These are phyloP conservation scores for Macaria notata DNA, from an alignment of 2,888 invertebrate species.

Conservation along the genomic window DNA sequence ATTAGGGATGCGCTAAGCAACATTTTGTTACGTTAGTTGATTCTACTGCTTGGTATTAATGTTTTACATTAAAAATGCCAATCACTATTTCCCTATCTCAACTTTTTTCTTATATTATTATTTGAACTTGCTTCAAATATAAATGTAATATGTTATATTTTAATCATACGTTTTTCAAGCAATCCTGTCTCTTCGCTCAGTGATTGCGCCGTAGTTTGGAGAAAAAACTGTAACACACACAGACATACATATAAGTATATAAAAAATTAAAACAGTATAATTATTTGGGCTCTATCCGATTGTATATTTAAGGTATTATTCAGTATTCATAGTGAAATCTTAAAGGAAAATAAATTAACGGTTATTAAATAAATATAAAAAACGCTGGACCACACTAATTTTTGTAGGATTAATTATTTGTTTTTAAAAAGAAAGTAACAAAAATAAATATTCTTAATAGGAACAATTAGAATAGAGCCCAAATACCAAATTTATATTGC, in stretches of 20 bases:
- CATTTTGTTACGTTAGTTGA: slow-evolving; percentile 11
- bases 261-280: slow-evolving; percentile 5
- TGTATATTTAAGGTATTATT: slow-evolving; percentile 3
- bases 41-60: slow-evolving; percentile 1
- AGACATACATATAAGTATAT: slow-evolving; percentile 24
- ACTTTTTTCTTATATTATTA: background rate
- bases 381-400: too few species aligned
- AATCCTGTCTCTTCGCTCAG: slow-evolving; percentile 44
- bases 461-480: slow-evolving; percentile 32
- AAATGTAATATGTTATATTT: slow-evolving; percentile 1
- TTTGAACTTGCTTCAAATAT: slow-evolving; percentile 16
- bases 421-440: too few species aligned
- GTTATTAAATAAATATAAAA: too few species aligned
- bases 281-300: slow-evolving; percentile 12
- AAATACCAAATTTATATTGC: slow-evolving; percentile 23
- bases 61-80: slow-evolving; percentile 6
- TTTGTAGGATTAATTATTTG: too few species aligned
- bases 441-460: too few species aligned
- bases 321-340: too few species aligned
- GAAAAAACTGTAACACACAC: slow-evolving; percentile 67
- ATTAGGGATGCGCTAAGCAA: slow-evolving; percentile 22
- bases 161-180: slow-evolving; percentile 30
- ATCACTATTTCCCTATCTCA: background rate
- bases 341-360: too few species aligned
- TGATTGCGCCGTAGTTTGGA: slow-evolving; percentile 72